Base-by-base conservation (phyloP, 2,888 invertebrate genomes). In the Drosophila tripunctata region DNA sequence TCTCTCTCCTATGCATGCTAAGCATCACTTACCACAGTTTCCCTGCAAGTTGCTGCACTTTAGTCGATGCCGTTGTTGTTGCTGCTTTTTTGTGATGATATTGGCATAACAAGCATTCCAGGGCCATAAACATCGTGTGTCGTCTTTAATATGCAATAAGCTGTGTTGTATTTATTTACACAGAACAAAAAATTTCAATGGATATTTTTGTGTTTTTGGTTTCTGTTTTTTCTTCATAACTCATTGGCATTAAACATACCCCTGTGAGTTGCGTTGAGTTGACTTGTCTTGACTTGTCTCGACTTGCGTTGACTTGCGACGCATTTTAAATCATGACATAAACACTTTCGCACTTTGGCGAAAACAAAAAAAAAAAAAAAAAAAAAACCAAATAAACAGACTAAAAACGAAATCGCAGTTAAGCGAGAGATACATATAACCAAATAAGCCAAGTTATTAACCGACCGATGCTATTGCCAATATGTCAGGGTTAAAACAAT, bases 311-410 rank as follows among this genome's bases (percentile, higher is more conserved):
- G 45, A 58, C 48, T 36, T 45, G 56, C 43, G 60, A 67, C 54
- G 74, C 62, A 74, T 73, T 71, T 71, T 45, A 68, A 75, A 72
- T 66, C 72, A 68, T 75, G 75, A 68, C 77, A 75, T 75, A 76
- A 75, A 75, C 72, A 76, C 60, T 75, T 76, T 76, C 43, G 72
- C 72, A 75, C 77, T 44, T 65, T 47, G 35, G 30, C 22, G 14
- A 30, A 30, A 19, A 30, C 12, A 4, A 12, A 31, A 48, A 43
- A 33, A 10, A 27, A 8, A 10, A 27, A 10, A 27, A 8, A 27
- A 2, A 22, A 22, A 22, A 30, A 6, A 41, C 12, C 12, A 41
- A 12, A 21, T 0, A 38, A 30, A 27, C 8, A 27, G 17, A 50
- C 4, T 38, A 38, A 30, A 17, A 27, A n/a, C 5, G 8, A 19